Percentiles rank a stretch among this genome's conserved stretches.
These are phyloP conservation scores for Steinernema carpocapsae DNA, from an alignment of 2,888 invertebrate genomes.

Conservation along the genomic window DNA sequence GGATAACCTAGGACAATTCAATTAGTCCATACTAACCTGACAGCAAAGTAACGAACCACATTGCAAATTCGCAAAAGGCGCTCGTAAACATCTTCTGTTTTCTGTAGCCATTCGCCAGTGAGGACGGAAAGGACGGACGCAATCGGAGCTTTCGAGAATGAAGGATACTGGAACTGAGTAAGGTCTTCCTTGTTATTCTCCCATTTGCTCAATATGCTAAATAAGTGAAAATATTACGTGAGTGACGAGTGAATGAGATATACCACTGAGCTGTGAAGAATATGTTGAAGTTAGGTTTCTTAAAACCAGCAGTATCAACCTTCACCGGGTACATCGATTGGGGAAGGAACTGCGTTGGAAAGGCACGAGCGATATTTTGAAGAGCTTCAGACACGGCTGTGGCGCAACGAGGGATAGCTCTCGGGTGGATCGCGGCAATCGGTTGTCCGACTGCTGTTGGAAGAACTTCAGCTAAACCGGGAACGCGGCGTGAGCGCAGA, in stretches of 20 bases:
- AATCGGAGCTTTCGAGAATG: conserved; percentile 16
- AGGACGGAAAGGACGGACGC: conserved; percentile 11
- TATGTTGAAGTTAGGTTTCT: not conserved
- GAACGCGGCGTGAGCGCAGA: no score
- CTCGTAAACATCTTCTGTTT: conserved; percentile 29
- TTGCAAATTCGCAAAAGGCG: conserved; percentile 79
- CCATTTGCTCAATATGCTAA: not conserved
- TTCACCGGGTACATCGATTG: not conserved
- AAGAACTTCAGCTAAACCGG: no score
- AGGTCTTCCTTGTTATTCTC: not conserved
- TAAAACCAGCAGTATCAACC: not conserved
- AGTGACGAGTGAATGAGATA: no score
- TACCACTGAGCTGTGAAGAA: not conserved
- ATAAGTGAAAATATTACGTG: not conserved
- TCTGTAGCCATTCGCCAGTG: not conserved
- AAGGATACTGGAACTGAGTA: not conserved
- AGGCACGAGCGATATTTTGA: conserved; percentile 21
- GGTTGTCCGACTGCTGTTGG: no score
- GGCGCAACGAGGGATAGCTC: not conserved
- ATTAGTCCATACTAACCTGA: no score
- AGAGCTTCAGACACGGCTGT: conserved; percentile 4
- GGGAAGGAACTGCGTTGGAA: conserved; percentile 3
- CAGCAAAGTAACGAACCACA: conserved; percentile 74
- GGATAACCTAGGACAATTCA: not conserved
- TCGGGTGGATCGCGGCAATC: not conserved